A percentile compares a stretch with the other conserved stretches of the same genome.
Evolutionary conservation across 2,797 vertebrate genomes (phyloP).

Genomic region (Fistularia tabacaria): DNA sequence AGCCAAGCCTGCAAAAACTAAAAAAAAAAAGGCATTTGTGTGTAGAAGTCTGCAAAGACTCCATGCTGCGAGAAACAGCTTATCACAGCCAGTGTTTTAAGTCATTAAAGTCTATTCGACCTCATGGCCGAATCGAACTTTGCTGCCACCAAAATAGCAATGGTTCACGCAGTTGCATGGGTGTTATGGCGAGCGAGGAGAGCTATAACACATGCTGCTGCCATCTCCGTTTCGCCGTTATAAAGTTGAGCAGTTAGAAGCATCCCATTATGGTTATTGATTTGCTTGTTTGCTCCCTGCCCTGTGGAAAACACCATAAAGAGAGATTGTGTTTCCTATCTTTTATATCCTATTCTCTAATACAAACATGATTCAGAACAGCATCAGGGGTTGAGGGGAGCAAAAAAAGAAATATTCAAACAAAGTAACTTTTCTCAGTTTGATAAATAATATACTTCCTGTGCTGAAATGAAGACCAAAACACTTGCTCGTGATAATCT

Average conservation of each 20-base stretch:
- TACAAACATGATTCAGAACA: slow-evolving; percentile 27
- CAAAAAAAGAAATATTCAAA: too few relatives aligned
- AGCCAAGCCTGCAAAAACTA: too few relatives aligned
- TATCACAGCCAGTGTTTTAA: slow-evolving; percentile 12
- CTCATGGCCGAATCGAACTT: slow-evolving; percentile 55
- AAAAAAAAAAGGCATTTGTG: neutral
- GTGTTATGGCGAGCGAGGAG: slow-evolving; percentile 40
- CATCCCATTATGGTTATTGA: slow-evolving; percentile 68
- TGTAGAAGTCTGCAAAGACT: neutral
- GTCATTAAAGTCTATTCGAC: slow-evolving; percentile 27
- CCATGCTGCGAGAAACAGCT: neutral
- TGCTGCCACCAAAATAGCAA: slow-evolving; percentile 21
- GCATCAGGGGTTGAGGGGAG: neutral
- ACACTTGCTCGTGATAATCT: slow-evolving; percentile 14
- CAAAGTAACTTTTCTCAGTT: slow-evolving; percentile 31
- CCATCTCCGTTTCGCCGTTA: slow-evolving; percentile 57
- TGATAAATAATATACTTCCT: slow-evolving; percentile 10
- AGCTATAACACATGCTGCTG: slow-evolving; percentile 51
- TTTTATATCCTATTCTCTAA: slow-evolving; percentile 36
- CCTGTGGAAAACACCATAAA: slow-evolving; percentile 48
- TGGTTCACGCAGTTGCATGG: slow-evolving; percentile 26
- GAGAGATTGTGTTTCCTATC: slow-evolving; percentile 35
- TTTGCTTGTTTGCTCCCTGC: slow-evolving; percentile 60
- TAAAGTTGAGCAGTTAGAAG: slow-evolving; percentile 57
- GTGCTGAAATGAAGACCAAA: slow-evolving; percentile 11